Evolutionary conservation across 2,888 invertebrate species (phyloP), one percentile per base, ranked within the genome.

Genomic region (Germaria angustata): DNA sequence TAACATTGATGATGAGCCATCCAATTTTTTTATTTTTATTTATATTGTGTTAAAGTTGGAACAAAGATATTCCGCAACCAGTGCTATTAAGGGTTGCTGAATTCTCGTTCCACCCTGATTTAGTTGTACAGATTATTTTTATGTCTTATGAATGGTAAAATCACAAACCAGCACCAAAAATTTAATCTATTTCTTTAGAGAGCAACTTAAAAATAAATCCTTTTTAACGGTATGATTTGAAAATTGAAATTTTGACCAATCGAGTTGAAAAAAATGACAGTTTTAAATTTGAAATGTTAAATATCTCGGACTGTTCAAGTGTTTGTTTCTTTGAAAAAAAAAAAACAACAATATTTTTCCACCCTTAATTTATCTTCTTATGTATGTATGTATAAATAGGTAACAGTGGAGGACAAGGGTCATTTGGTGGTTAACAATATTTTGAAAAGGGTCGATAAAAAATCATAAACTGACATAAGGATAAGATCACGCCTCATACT

Each of bases 401-500:
- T 28, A 28, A 5, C 28, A 28, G 68, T 80, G 84, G 72, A 84
- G 89, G 88, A 86, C 90, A 88, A 89, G 89, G 88, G 90, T 88
- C 88, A 88, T 86, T 87, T 89, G 71, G 90, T 85, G 89, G 90
- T 89, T 87, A 86, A 87, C 86, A 89, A 88, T 89, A 88, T 89
- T 88, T 85, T 88, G 88, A 89, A 88, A 86, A 88, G 88, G 90
- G 88, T 89, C 88, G 84, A 78, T 84, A 79, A 84, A 82, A 81
- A 86, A 86, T 81, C 86, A 72, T 36, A 24, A 53, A 75, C 20
- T 68, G 34, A 32, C 65, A 68, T 63, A 36, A 55, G 20, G 69
- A 61, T 69, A 76, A 73, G 49, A 73, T 83, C 84, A 84, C 84
- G 84, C 84, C 84, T 73, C 73, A 68, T 73, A 39, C 51, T 73